phyloP scores from a whole-genome alignment of 1,140 invertebrate species.

The Hypothenemus hampei region DNA sequence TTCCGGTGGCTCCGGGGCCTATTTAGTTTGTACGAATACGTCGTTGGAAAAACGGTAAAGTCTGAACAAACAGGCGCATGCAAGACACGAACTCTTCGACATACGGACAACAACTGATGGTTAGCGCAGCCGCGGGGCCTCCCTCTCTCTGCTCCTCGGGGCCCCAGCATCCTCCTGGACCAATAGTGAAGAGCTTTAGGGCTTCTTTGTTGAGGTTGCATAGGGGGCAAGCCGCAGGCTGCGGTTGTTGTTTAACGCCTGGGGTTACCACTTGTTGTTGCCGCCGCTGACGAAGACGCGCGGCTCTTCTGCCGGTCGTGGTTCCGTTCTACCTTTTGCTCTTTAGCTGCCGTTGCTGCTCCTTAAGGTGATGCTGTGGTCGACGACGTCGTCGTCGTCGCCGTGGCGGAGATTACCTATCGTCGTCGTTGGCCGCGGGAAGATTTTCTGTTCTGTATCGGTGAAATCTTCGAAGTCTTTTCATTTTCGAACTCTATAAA shows the following conservation, averaged over 20 bases:
- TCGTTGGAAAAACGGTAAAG: slow-evolving; percentile 4
- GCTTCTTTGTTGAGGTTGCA: slow-evolving; percentile 31
- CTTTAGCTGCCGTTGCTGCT: slow-evolving; percentile 11
- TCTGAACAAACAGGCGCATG: slow-evolving; percentile 4
- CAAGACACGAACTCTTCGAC: slow-evolving; percentile 31
- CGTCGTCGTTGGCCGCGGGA: too few species aligned
- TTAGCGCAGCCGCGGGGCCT: slow-evolving; percentile 39
- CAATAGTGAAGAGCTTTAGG: slow-evolving; percentile 32
- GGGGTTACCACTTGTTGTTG: slow-evolving; percentile 37
- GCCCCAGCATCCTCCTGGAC: slow-evolving; percentile 38
- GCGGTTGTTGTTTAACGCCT: slow-evolving; percentile 30
- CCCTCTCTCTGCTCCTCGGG: slow-evolving; percentile 36
- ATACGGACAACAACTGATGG: slow-evolving; percentile 40
- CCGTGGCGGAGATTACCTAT: slow-evolving; percentile 2
- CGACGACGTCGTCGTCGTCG: too few species aligned
- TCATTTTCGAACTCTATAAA: slow-evolving; percentile 26
- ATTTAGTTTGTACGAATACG: not conserved
- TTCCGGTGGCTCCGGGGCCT: not conserved
- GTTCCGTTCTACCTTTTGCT: slow-evolving; percentile 14
- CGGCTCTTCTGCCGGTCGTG: too few species aligned
- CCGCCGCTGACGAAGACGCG: slow-evolving; percentile 11
- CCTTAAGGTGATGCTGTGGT: not conserved
- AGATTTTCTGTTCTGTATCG: slow-evolving; percentile 19
- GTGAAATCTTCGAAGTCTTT: slow-evolving; percentile 14
- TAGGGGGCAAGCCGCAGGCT: slow-evolving; percentile 23